Percentiles rank a stretch among this genome's conserved stretches.
These are phyloP conservation scores for Strix uralensis DNA, from an alignment of 2,113 vertebrate species.

Conservation along the genomic window DNA sequence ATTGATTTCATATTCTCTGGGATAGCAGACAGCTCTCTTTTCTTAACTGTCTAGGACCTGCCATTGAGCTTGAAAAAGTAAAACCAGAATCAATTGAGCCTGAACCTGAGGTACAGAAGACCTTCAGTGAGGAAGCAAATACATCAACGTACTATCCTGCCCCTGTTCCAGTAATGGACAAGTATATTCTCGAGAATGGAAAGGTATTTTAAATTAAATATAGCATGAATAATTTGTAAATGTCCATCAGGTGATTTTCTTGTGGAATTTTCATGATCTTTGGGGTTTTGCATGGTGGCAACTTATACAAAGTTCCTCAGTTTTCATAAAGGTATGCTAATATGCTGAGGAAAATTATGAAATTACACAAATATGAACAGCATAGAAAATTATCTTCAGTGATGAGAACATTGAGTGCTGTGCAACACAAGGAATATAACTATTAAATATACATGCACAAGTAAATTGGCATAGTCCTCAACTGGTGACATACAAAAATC, in stretches of 20 bases:
- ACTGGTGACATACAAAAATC: background rate
- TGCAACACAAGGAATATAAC: background rate
- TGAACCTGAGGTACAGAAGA: conserved; percentile 79
- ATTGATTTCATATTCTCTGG: conserved; percentile 69
- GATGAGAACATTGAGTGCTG: background rate
- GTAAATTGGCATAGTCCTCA: background rate
- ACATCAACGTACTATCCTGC: conserved; percentile 82
- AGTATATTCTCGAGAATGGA: conserved; percentile 86
- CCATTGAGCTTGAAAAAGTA: conserved; percentile 83
- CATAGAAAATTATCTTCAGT: background rate
- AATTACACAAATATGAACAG: background rate
- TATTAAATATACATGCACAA: background rate
- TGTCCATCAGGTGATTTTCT: conserved; percentile 18
- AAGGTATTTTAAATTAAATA: conserved; percentile 78
- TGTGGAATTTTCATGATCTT: background rate
- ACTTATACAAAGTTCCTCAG: background rate
- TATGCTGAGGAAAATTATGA: background rate
- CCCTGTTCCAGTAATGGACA: conserved; percentile 82
- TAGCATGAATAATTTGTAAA: conserved; percentile 30
- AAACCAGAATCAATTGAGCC: conserved; percentile 80
- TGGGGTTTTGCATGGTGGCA: background rate
- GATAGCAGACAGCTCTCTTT: conserved; percentile 80
- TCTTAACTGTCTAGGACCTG: conserved; percentile 81
- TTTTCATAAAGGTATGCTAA: background rate
- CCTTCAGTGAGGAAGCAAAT: conserved; percentile 83